Conservation (phyloP, 37 sponge, comb jelly and placozoan genomes). For the Oscarella lobularis region DNA sequence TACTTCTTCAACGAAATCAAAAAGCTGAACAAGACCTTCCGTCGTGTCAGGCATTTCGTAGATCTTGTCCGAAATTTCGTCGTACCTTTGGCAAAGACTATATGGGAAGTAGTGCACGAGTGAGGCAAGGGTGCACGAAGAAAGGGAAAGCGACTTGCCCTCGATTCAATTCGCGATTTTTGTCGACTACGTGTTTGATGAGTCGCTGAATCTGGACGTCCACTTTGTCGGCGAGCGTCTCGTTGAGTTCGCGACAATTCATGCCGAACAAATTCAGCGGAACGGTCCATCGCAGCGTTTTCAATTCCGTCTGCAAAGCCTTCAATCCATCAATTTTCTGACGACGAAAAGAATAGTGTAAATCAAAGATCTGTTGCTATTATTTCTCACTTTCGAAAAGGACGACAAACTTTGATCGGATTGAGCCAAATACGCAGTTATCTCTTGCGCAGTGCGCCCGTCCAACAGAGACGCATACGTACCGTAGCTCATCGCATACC, state of each 20-base stretch:
- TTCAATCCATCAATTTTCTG: conserved; percentile 54
- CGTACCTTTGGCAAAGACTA: conserved; percentile 77
- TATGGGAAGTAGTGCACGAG: conserved; percentile 2
- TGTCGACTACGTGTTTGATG: conserved; percentile 26
- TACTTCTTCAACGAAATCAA: conserved; percentile 66
- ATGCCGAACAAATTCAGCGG: conserved; percentile 64
- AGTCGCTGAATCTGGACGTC: conserved; percentile 33
- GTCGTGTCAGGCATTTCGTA: conserved; percentile 68
- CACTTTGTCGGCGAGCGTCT: conserved; percentile 18
- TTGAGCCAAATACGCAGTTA: neutral
- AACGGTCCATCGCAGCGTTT: conserved; percentile 34
- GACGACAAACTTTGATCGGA: neutral
- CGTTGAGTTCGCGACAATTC: conserved; percentile 57
- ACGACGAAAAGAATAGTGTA: neutral
- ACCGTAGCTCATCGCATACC: neutral
- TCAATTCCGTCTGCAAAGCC: conserved; percentile 29
- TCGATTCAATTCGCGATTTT: conserved; percentile 74
- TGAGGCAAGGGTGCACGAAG: conserved; percentile 4
- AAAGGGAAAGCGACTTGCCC: conserved; percentile 26
- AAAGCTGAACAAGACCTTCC: conserved; percentile 60
- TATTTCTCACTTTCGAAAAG: neutral
- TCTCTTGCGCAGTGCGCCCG: neutral
- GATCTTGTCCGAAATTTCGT: conserved; percentile 60
- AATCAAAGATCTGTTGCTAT: too few species aligned
- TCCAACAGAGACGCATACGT: neutral